phyloP scores from a whole-genome alignment of 2,113 vertebrate genomes.

The Crypturellus undulatus region DNA sequence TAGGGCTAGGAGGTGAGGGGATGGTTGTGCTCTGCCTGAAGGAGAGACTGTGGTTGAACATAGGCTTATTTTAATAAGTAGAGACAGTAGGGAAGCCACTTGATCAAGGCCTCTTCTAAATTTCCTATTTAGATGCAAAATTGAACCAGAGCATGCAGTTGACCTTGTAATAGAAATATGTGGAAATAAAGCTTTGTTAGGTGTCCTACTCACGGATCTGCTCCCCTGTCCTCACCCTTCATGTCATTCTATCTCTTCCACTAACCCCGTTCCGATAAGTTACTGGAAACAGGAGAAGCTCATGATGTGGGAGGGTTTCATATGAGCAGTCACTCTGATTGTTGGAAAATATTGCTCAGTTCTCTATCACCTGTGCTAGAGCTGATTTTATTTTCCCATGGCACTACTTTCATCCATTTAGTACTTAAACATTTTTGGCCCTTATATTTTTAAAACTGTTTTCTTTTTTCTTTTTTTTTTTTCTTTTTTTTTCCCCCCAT shows the following conservation, averaged over 20 bases:
- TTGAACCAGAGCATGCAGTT: neutral
- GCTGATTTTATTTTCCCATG: neutral
- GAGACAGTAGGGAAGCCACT: neutral
- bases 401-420: neutral
- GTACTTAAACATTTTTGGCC: neutral
- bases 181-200: neutral
- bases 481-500: neutral
- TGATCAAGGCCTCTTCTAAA: neutral
- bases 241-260: neutral
- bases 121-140: neutral
- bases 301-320: neutral
- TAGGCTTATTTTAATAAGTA: neutral
- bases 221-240: neutral
- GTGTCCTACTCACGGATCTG: neutral
- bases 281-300: neutral
- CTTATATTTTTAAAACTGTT: neutral
- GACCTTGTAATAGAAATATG: neutral
- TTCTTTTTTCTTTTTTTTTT: neutral
- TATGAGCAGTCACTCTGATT: neutral
- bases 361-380: neutral
- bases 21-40: neutral
- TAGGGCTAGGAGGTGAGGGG: neutral
- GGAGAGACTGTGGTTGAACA: neutral
- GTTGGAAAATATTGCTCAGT: neutral
- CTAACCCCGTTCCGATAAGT: neutral